A percentile compares a stretch with the other conserved stretches of the same genome.
Evolutionary conservation across 1,140 invertebrate species (phyloP).

Genomic region (Calephelis virginiensis): DNA sequence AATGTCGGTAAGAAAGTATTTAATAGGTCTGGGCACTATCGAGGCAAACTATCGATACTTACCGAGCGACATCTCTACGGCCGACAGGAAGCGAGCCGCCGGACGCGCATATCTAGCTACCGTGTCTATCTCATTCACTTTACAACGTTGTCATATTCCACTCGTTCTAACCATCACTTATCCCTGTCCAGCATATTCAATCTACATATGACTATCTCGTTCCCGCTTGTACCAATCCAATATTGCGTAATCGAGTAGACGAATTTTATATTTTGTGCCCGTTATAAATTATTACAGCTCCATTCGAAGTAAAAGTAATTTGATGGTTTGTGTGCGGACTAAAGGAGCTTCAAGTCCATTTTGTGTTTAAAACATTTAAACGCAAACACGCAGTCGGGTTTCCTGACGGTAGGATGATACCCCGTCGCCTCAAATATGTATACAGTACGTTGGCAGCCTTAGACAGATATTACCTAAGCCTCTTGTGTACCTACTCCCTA

Average conservation of each 20-base stretch:
- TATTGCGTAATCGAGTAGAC: constrained; percentile 65
- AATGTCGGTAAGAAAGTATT: too few relatives aligned
- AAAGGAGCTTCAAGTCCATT: not conserved
- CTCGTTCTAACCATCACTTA: constrained; percentile 39
- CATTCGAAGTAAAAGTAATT: constrained; percentile 15
- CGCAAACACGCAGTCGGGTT: too few relatives aligned
- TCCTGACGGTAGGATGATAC: too few relatives aligned
- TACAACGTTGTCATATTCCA: constrained; percentile 54
- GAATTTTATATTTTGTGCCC: constrained; percentile 64
- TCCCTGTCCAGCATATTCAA: constrained; percentile 42
- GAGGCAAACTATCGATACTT: constrained; percentile 19
- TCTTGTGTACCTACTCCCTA: too few relatives aligned
- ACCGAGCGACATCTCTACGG: constrained; percentile 32
- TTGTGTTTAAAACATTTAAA: too few relatives aligned
- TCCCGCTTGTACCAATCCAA: constrained; percentile 48
- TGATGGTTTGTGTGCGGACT: not conserved
- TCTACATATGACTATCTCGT: constrained; percentile 39
- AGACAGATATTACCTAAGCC: too few relatives aligned
- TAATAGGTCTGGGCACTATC: too few relatives aligned
- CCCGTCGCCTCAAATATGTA: too few relatives aligned
- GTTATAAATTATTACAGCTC: constrained; percentile 37
- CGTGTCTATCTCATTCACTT: constrained; percentile 66
- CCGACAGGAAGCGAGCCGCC: constrained; percentile 65
- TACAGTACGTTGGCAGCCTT: too few relatives aligned
- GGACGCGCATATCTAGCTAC: constrained; percentile 74